A percentile compares a stretch with the other conserved stretches of the same genome.
Conservation (phyloP, 2,888 invertebrate genomes). For the Leptinotarsa rubiginosa region DNA sequence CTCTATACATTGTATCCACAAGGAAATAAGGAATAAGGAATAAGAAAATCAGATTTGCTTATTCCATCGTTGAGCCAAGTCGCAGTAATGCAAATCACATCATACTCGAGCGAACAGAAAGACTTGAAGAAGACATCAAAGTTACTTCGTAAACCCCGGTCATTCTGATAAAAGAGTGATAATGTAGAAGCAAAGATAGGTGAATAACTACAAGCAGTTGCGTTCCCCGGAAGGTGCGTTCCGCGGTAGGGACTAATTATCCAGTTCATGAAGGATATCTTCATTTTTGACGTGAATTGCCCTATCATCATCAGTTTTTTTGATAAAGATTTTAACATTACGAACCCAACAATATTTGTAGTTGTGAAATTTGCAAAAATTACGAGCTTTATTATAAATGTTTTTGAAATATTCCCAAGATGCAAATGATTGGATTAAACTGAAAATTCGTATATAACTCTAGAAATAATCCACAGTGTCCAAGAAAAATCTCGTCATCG, state of each 20-base stretch:
- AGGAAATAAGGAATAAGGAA: too few relatives aligned
- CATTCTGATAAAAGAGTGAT: neutral
- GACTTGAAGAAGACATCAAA: neutral
- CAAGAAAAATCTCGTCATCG: too few relatives aligned
- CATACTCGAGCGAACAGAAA: neutral
- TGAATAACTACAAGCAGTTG: neutral
- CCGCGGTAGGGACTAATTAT: neutral
- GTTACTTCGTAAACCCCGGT: neutral
- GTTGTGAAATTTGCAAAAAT: neutral
- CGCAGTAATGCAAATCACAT: neutral
- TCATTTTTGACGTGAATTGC: conserved; percentile 3
- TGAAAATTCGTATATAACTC: too few relatives aligned
- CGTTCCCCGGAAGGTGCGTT: neutral
- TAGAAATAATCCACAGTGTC: too few relatives aligned
- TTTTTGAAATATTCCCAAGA: neutral
- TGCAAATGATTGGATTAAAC: too few relatives aligned
- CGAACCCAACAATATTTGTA: conserved; percentile 6
- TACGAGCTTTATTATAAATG: neutral
- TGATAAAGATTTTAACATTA: neutral
- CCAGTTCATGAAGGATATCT: neutral
- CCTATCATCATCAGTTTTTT: conserved; percentile 4
- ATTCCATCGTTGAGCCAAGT: neutral
- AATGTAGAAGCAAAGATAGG: neutral
- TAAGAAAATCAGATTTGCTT: neutral
- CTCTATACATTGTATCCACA: neutral